Evolutionary conservation across 2,797 vertebrate species (phyloP), one percentile per base, ranked within the genome.

Genomic region (Microtus agrestis): DNA sequence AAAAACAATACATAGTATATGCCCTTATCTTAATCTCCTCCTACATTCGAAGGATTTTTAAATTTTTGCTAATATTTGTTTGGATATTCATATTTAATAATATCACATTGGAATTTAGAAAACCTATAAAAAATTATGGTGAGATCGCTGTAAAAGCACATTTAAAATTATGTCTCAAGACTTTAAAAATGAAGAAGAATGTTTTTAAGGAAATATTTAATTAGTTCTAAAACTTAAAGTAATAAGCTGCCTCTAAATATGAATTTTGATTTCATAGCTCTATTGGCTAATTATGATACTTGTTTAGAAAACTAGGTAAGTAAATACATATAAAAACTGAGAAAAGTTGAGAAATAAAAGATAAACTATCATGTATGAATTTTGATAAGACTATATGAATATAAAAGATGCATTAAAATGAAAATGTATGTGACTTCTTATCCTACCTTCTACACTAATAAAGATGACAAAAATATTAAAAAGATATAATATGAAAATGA

Each of bases 31-130:
- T 92, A 43, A 59, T 84, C 34, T 73, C 25, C 0, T 71, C 6
- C 65, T 93, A 74, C 40, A 88, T 40, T 89, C 82, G 8, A 93
- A 95, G 76, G 6, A 89, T 21, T 82, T 88, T 19, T 29, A 51
- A 74, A 69, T 76, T 8, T 88, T 48, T 63, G 31, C 46, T 71
- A 31, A n/a, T 87, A 31, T 79, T 34, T 89, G 34, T 43, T 61
- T 88, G 5, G n/a, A 34, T 87, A 87, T 69, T 85, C 5, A 31
- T 61, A 80, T 87, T 74, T 92, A 73, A 56, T 43, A 46, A 29
- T 40, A 40, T 48, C 14, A 31, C 31, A n/a, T 25, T 86, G 67
- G 5, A 93, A 82, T 89, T 91, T 87, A 89, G 5, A 81, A 76
- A 71, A 7, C n/a, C 19, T 77, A 21, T 71, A 71, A 7, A 86